Evolutionary conservation across 2,888 invertebrate genomes (phyloP).

Genomic region (Chironomus riparius): DNA sequence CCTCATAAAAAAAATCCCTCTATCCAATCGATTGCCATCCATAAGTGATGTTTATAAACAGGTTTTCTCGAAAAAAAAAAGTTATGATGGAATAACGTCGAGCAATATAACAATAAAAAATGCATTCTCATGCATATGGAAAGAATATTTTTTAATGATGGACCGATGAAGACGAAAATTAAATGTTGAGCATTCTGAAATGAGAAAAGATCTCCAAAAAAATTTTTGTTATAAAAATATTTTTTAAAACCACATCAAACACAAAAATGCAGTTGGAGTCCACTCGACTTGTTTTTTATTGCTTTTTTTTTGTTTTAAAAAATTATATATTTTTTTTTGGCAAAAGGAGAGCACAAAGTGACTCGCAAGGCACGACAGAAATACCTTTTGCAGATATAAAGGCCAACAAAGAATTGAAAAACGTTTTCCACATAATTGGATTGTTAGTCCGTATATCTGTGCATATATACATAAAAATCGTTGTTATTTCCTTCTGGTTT

Average conservation of each 20-base stretch:
- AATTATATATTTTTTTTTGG: background rate
- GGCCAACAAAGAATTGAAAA: conserved; percentile 2
- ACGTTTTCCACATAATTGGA: conserved; percentile 27
- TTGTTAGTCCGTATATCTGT: background rate
- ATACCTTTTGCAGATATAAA: background rate
- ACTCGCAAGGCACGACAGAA: background rate
- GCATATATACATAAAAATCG: no score
- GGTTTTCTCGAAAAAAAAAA: conserved; percentile 8
- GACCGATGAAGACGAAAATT: background rate
- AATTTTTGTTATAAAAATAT: background rate
- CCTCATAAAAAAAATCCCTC: conserved; percentile 3
- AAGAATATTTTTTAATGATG: background rate
- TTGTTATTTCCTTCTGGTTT: background rate
- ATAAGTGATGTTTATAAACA: conserved; percentile 25
- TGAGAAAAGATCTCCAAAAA: background rate
- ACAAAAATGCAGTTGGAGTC: no score
- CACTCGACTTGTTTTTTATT: no score
- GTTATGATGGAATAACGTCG: background rate
- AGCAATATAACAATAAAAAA: background rate
- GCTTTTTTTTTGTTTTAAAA: background rate
- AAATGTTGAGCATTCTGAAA: background rate
- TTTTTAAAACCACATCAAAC: no score
- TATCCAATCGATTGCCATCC: background rate
- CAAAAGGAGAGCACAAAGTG: background rate
- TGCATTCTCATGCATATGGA: conserved; percentile 21